These are phyloP conservation scores for Acrossocheilus fasciatus DNA, from an alignment of 2,797 vertebrate genomes.

Conservation along the genomic window DNA sequence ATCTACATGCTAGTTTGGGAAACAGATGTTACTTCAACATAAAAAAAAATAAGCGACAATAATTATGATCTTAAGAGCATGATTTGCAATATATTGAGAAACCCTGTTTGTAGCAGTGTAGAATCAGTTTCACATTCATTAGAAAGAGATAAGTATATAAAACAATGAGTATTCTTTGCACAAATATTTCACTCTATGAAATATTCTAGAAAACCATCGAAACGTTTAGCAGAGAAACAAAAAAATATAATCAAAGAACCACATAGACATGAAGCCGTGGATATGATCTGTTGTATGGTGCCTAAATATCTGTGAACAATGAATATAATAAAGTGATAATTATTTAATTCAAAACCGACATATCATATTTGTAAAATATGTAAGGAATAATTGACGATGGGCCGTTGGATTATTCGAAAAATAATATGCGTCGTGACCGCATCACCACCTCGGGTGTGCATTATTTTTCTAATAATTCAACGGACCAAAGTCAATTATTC, in stretches of 20 bases:
- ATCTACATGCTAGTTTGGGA: neutral
- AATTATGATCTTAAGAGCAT: neutral
- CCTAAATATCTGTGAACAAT: neutral
- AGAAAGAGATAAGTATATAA: neutral
- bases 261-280: neutral
- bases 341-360: neutral
- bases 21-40: neutral
- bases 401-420: too few relatives aligned
- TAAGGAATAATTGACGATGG: too few relatives aligned
- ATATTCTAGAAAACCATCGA: neutral
- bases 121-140: neutral
- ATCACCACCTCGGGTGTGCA: too few relatives aligned
- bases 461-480: too few relatives aligned
- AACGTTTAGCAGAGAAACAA: neutral
- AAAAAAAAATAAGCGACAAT: neutral
- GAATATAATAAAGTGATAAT: neutral
- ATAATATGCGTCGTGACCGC: too few relatives aligned
- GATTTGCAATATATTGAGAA: neutral
- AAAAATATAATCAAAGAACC: neutral
- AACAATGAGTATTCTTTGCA: neutral
- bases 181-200: neutral
- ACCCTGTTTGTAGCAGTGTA: neutral
- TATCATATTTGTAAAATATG: neutral
- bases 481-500: too few relatives aligned
- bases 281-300: neutral